Evolutionary conservation across 2,113 vertebrate genomes (phyloP).

Genomic region (Scortum barcoo): DNA sequence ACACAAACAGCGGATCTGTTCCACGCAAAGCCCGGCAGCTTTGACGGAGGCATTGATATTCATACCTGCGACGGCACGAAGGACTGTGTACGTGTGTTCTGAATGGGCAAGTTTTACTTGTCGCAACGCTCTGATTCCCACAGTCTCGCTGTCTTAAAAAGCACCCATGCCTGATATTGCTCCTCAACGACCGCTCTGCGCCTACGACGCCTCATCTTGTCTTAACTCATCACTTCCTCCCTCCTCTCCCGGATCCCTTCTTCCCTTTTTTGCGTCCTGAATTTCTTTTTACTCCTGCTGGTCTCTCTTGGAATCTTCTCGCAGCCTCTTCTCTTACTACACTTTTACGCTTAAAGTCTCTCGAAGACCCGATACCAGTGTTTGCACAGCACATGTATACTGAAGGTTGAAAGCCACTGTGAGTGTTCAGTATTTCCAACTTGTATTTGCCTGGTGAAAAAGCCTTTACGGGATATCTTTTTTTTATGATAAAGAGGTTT

Average conservation of each 20-base stretch:
- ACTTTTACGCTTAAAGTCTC: neutral
- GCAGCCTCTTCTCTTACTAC: neutral
- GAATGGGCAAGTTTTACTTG: conserved; percentile 50
- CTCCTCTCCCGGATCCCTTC: neutral
- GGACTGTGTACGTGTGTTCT: conserved; percentile 18
- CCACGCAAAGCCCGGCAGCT: conserved; percentile 33
- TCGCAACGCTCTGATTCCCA: conserved; percentile 37
- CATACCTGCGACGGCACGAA: conserved; percentile 37
- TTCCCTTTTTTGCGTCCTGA: neutral
- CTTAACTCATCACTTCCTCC: neutral
- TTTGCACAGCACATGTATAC: neutral
- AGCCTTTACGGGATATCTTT: too few relatives aligned
- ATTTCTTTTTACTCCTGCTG: neutral
- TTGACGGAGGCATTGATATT: conserved; percentile 55
- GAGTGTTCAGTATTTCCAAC: neutral
- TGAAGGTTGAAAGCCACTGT: conserved; percentile 14
- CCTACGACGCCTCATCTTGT: neutral
- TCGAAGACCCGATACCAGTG: neutral
- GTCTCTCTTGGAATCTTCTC: neutral
- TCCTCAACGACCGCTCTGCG: conserved; percentile 19
- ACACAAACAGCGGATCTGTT: conserved; percentile 55
- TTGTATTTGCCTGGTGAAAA: neutral
- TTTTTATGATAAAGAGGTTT: neutral
- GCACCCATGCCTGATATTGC: conserved; percentile 66
- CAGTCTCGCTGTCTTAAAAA: conserved; percentile 42